A percentile compares a stretch with the other conserved stretches of the same genome.
Conservation (phyloP, 2,797 vertebrate genomes). For the Microctenopoma lineatum region DNA sequence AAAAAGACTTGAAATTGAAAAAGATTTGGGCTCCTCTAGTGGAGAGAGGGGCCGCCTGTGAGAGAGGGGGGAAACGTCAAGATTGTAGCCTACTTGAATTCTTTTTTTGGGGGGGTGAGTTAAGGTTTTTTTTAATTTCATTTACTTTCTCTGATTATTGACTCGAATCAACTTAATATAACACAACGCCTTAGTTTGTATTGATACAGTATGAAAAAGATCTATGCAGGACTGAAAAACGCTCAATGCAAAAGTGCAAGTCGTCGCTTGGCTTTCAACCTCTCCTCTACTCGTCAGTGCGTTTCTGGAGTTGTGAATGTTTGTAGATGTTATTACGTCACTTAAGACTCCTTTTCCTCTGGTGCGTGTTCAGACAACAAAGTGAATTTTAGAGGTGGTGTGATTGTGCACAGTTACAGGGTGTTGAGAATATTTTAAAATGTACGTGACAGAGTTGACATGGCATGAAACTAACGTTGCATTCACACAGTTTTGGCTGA, state of each 20-base stretch:
- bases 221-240: conserved; percentile 87
- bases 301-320: conserved; percentile 67
- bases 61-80: conserved; percentile 63
- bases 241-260: conserved; percentile 83
- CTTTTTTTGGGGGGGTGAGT: conserved; percentile 22
- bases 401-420: background rate
- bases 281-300: conserved; percentile 67
- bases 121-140: conserved; percentile 29
- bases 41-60: conserved; percentile 46
- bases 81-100: conserved; percentile 86
- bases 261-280: conserved; percentile 78
- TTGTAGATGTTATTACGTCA: conserved; percentile 51
- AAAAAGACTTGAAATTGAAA: conserved; percentile 76
- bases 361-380: conserved; percentile 39
- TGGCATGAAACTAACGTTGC: background rate
- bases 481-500: background rate
- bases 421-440: background rate
- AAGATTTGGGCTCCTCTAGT: conserved; percentile 55
- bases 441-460: too few species aligned
- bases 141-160: conserved; percentile 70
- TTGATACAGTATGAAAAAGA: conserved; percentile 74
- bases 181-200: conserved; percentile 84
- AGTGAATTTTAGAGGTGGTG: background rate
- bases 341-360: conserved; percentile 33
- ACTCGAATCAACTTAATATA: conserved; percentile 80